These are phyloP conservation scores for Melinaea menophilus DNA, from an alignment of 2,888 invertebrate species.

Conservation along the genomic window DNA sequence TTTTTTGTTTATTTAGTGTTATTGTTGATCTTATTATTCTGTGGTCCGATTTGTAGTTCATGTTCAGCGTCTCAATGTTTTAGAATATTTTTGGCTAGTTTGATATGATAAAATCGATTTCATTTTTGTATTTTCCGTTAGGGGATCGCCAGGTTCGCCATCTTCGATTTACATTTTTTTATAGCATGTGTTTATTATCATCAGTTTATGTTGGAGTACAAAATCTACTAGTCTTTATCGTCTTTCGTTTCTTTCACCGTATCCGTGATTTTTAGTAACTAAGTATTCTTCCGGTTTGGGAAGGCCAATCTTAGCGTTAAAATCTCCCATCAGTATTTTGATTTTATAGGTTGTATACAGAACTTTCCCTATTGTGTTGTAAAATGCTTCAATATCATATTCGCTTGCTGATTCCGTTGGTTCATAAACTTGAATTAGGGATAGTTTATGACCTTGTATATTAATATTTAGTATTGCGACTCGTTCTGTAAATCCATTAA, in stretches of 20 bases:
- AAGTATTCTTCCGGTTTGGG: no score
- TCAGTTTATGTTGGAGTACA: constrained; percentile 31
- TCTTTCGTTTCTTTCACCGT: constrained; percentile 30
- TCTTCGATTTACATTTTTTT: constrained; percentile 23
- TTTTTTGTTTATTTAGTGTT: constrained; percentile 7
- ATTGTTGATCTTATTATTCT: constrained; percentile 18
- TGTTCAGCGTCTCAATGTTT: constrained; percentile 19
- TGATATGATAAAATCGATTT: constrained; percentile 22
- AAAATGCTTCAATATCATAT: constrained; percentile 28
- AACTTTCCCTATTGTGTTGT: constrained; percentile 20
- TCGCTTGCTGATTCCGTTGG: constrained; percentile 29
- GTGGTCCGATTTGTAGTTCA: constrained; percentile 22
- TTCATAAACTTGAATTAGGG: constrained; percentile 33
- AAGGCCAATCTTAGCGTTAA: constrained; percentile 19
- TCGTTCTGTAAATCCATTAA: constrained; percentile 32
- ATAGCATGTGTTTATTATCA: constrained; percentile 32
- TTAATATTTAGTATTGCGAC: constrained; percentile 32
- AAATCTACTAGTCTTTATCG: constrained; percentile 33
- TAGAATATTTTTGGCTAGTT: constrained; percentile 11
- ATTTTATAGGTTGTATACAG: constrained; percentile 19
- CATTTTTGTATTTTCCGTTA: constrained; percentile 16
- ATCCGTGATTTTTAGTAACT: no score
- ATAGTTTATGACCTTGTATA: constrained; percentile 10
- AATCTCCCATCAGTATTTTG: constrained; percentile 24
- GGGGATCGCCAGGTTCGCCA: constrained; percentile 36